These are phyloP conservation scores for Psophia crepitans DNA, from an alignment of 2,113 vertebrate genomes.

Conservation along the genomic window DNA sequence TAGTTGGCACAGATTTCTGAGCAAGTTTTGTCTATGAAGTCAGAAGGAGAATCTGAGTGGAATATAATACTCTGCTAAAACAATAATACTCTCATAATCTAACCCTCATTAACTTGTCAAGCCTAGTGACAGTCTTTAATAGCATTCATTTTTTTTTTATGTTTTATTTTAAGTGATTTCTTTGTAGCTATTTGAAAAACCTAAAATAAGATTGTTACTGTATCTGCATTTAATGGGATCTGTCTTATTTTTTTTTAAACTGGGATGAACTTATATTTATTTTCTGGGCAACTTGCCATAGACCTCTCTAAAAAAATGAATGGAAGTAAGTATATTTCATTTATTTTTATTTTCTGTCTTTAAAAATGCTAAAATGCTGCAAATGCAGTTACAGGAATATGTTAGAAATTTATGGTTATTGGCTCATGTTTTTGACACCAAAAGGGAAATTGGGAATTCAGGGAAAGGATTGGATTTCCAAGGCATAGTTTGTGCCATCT, in stretches of 20 bases:
- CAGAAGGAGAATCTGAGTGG: conserved; percentile 35
- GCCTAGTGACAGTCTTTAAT: conserved; percentile 49
- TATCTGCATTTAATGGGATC: conserved; percentile 11
- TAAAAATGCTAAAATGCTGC: background rate
- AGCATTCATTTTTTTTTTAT: conserved; percentile 41
- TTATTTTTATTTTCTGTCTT: background rate
- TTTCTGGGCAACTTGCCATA: background rate
- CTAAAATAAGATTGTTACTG: background rate
- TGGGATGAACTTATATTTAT: background rate
- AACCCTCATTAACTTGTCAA: conserved; percentile 66
- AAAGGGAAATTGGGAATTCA: background rate
- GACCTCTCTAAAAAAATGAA: background rate
- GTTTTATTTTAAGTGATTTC: conserved; percentile 43
- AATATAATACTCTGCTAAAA: conserved; percentile 67
- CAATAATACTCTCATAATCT: conserved; percentile 60
- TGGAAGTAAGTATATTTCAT: background rate
- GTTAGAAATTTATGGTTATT: background rate
- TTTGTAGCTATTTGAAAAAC: conserved; percentile 10
- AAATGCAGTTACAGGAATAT: background rate
- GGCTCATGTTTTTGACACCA: background rate
- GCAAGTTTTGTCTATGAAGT: conserved; percentile 54
- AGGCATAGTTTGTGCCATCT: background rate
- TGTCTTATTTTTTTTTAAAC: background rate
- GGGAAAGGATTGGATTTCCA: background rate
- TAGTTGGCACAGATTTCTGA: conserved; percentile 59